These are phyloP conservation scores for Margaritifera margaritifera DNA, from an alignment of 2,888 invertebrate genomes.

Conservation along the genomic window DNA sequence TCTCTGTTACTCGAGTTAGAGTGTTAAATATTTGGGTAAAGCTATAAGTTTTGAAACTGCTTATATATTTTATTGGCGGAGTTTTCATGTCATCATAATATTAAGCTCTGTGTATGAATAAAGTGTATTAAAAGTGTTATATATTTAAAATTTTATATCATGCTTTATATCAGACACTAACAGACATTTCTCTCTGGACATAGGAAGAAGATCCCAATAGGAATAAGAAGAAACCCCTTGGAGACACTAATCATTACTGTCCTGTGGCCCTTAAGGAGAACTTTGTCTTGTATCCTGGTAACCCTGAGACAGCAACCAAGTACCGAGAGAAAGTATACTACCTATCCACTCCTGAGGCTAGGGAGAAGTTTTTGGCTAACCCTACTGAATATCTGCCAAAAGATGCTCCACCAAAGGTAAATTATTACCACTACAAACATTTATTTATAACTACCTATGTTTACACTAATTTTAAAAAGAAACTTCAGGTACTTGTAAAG, in stretches of 20 bases:
- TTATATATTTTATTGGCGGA: too few species aligned
- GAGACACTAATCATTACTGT: constrained; percentile 72
- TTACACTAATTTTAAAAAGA: background rate
- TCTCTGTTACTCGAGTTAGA: too few species aligned
- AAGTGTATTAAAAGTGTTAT: too few species aligned
- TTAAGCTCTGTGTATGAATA: too few species aligned
- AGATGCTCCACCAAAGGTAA: constrained; percentile 61
- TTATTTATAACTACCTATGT: background rate
- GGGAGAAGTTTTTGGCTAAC: constrained; percentile 67
- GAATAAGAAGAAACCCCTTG: constrained; percentile 69
- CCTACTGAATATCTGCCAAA: constrained; percentile 65
- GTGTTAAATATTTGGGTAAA: too few species aligned
- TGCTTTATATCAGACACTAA: background rate
- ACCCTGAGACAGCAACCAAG: constrained; percentile 69
- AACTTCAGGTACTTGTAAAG: background rate
- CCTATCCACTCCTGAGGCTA: constrained; percentile 64
- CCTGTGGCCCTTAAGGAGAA: constrained; percentile 70
- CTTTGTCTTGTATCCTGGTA: constrained; percentile 69
- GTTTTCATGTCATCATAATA: too few species aligned
- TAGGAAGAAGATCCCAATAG: constrained; percentile 70
- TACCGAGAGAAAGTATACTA: constrained; percentile 72
- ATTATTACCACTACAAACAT: constrained; percentile 1
- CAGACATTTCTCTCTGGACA: background rate
- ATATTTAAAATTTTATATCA: background rate
- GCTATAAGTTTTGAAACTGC: too few species aligned